Percentiles rank a stretch among this genome's conserved stretches.
Conservation (phyloP, 1,140 invertebrate species). For the Augochlora pura region DNA sequence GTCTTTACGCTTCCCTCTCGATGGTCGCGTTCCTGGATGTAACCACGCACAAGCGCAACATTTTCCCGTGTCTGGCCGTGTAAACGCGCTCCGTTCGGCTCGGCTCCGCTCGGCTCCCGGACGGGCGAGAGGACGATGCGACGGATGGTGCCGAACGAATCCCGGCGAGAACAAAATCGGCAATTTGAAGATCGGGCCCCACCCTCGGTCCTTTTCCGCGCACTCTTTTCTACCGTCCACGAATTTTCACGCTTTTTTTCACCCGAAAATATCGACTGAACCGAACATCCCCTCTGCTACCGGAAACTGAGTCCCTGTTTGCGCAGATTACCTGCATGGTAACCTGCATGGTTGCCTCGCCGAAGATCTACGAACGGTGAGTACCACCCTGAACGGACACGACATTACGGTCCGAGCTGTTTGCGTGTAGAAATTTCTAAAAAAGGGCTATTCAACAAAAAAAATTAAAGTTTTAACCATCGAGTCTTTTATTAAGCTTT, state of each 20-base stretch:
- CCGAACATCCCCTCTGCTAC: too few species aligned
- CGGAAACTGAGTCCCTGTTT: background rate
- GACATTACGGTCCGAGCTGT: too few species aligned
- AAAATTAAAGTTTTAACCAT: too few species aligned
- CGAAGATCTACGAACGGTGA: too few species aligned
- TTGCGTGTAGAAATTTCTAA: too few species aligned
- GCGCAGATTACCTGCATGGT: background rate
- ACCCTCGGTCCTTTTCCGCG: background rate
- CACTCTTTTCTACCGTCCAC: background rate
- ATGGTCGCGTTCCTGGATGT: slow-evolving; percentile 57
- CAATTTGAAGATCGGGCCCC: slow-evolving; percentile 36
- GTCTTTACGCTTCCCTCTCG: slow-evolving; percentile 75
- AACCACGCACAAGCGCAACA: slow-evolving; percentile 57
- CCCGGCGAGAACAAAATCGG: slow-evolving; percentile 39
- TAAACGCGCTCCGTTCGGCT: slow-evolving; percentile 31
- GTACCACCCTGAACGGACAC: too few species aligned
- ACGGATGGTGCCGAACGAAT: slow-evolving; percentile 19
- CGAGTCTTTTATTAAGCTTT: too few species aligned
- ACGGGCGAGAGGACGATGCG: background rate
- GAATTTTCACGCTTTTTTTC: background rate
- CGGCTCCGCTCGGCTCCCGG: too few species aligned
- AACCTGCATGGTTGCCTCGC: background rate
- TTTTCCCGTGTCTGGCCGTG: slow-evolving; percentile 5
- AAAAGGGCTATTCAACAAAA: too few species aligned
- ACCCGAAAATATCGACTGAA: background rate